Evolutionary conservation across 1,140 invertebrate species (phyloP).

Genomic region (Pseudomyrmex gracilis): DNA sequence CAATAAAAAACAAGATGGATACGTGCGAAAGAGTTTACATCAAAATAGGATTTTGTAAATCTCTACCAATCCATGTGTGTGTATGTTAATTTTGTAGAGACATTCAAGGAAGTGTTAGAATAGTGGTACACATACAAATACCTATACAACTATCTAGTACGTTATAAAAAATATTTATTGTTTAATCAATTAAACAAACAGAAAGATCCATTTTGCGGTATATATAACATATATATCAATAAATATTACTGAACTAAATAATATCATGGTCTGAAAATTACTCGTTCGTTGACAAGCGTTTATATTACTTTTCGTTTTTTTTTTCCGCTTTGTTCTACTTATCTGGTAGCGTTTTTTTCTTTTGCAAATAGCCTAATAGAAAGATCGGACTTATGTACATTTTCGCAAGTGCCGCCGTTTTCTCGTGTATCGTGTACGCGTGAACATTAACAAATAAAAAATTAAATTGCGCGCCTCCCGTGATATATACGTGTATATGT

Average conservation of each 20-base stretch:
- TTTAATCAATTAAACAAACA: slow-evolving; percentile 77
- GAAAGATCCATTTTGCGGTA: slow-evolving; percentile 66
- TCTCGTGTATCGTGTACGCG: slow-evolving; percentile 30
- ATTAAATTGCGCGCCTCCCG: slow-evolving; percentile 65
- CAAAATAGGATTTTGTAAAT: slow-evolving; percentile 34
- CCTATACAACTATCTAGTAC: slow-evolving; percentile 64
- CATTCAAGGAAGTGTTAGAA: slow-evolving; percentile 47
- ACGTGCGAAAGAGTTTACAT: slow-evolving; percentile 35
- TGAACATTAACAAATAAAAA: slow-evolving; percentile 56
- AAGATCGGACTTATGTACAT: slow-evolving; percentile 81
- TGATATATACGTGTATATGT: not conserved
- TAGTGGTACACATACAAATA: slow-evolving; percentile 58
- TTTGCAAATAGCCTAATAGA: slow-evolving; percentile 69
- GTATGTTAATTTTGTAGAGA: slow-evolving; percentile 37
- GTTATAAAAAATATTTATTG: slow-evolving; percentile 81
- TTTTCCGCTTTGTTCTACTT: slow-evolving; percentile 39
- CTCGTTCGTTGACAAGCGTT: slow-evolving; percentile 43
- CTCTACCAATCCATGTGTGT: slow-evolving; percentile 18
- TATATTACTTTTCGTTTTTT: slow-evolving; percentile 2
- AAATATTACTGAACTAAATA: slow-evolving; percentile 82
- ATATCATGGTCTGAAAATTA: slow-evolving; percentile 73
- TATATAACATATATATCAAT: slow-evolving; percentile 78
- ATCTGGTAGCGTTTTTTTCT: slow-evolving; percentile 47
- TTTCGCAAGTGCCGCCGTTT: slow-evolving; percentile 77
- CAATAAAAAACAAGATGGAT: slow-evolving; percentile 38